Conservation (phyloP, 2,797 vertebrate species). For the Arremon aurantiirostris region DNA sequence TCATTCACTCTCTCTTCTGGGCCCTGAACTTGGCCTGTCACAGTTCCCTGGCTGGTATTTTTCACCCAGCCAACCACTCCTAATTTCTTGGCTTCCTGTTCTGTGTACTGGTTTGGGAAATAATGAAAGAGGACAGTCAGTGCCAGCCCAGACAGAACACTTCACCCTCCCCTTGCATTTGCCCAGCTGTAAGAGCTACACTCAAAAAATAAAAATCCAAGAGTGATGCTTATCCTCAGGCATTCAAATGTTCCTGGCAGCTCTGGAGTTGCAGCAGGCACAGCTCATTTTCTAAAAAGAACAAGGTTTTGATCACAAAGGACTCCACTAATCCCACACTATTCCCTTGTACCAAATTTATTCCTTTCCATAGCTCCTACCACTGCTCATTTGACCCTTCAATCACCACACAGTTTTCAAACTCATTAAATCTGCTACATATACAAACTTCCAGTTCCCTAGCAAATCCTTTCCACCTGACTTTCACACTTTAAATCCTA, state of each 20-base stretch:
- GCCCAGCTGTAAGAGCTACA: neutral
- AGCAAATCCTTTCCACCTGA: neutral
- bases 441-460: neutral
- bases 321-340: neutral
- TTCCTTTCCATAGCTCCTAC: neutral
- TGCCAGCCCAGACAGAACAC: neutral
- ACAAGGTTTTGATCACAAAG: neutral
- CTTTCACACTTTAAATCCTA: neutral
- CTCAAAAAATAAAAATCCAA: neutral
- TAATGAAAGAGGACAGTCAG: constrained; percentile 21
- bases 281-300: neutral
- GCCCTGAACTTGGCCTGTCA: constrained; percentile 89
- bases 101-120: constrained; percentile 83
- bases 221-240: neutral
- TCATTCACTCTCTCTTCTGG: constrained; percentile 81
- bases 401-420: neutral
- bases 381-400: neutral
- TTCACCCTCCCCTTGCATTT: neutral
- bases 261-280: neutral
- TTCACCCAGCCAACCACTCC: constrained; percentile 93
- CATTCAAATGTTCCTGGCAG: neutral
- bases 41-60: constrained; percentile 86
- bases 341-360: neutral
- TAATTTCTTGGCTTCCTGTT: constrained; percentile 83
- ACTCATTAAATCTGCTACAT: neutral